Evolutionary conservation across 2,797 vertebrate genomes (phyloP), one percentile per base, ranked within the genome.

Genomic region (Luscinia megarhynchos): DNA sequence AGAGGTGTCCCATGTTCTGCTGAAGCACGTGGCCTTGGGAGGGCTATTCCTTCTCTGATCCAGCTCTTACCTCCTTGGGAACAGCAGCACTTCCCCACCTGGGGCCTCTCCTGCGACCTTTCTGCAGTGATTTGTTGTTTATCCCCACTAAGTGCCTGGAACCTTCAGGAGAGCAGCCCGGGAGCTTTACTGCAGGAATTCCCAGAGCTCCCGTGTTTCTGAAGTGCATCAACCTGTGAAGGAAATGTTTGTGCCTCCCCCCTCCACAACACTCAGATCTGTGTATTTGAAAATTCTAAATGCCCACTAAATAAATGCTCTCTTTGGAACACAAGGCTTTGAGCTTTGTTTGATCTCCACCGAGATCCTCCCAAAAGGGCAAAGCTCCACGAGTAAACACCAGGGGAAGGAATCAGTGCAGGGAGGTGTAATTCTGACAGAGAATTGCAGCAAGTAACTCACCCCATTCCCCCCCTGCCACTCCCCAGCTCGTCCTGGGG

Each of bases 231-330:
- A 48, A 41, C 62, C 79, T 94, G 84, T 46, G 61, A 84, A 59
- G 3, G 29, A 34, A 62, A 14, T 3, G 36, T 77, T 61, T 63
- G 32, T 83, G 15, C 19, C n/a, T 53, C 38, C 46, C 46, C 70
- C 68, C 73, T 66, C 68, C 68, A 32, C 69, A 26, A 24, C 74
- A 67, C 64, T 85, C 59, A 22, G 17, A 74, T 53, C 64, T 72
- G 58, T 87, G 72, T 85, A 19, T 59, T 89, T 91, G 40, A 72
- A 68, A 62, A 38, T 36, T 26, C 84, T 34, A 50, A 73, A 74
- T 21, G 41, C 29, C 58, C 68, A 69, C 45, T 73, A 46, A 95
- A 95, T 97, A 96, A 96, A 97, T 43, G 84, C 51, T 67, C 48
- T 26, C 82, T 66, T 75, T 66, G 82, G 79, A 94, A 84, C 29